phyloP scores from a whole-genome alignment of 2,797 vertebrate species.

The Sebastolobus altivelis region DNA sequence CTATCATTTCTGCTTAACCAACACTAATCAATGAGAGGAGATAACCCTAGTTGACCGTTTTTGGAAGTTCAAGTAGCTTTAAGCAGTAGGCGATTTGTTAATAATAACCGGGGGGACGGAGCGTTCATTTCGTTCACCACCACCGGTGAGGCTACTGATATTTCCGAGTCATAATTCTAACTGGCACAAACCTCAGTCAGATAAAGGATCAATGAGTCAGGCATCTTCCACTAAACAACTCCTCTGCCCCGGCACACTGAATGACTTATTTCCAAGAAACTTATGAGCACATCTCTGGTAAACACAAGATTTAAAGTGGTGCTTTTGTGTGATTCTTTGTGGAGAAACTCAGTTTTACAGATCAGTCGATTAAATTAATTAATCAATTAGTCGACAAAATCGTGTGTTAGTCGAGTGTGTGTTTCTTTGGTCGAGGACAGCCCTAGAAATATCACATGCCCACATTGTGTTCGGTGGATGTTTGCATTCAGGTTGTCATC shows the following conservation, averaged over 20 bases:
- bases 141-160: neutral
- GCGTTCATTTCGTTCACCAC: neutral
- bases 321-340: too few species aligned
- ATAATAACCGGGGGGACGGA: neutral
- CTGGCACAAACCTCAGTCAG: neutral
- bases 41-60: neutral
- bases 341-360: too few species aligned
- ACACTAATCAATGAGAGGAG: neutral
- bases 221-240: neutral
- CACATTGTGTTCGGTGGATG: too few species aligned
- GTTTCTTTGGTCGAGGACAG: too few species aligned
- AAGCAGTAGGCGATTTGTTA: neutral
- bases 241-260: neutral
- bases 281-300: too few species aligned
- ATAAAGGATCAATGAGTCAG: neutral
- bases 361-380: too few species aligned
- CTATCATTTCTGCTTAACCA: neutral
- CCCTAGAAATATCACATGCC: too few species aligned
- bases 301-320: too few species aligned
- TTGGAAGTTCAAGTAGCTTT: neutral
- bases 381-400: too few species aligned
- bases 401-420: too few species aligned
- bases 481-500: too few species aligned
- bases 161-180: neutral
- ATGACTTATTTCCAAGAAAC: too few species aligned